phyloP scores from a whole-genome alignment of 2,113 vertebrate genomes.

The Nycticorax nycticorax region DNA sequence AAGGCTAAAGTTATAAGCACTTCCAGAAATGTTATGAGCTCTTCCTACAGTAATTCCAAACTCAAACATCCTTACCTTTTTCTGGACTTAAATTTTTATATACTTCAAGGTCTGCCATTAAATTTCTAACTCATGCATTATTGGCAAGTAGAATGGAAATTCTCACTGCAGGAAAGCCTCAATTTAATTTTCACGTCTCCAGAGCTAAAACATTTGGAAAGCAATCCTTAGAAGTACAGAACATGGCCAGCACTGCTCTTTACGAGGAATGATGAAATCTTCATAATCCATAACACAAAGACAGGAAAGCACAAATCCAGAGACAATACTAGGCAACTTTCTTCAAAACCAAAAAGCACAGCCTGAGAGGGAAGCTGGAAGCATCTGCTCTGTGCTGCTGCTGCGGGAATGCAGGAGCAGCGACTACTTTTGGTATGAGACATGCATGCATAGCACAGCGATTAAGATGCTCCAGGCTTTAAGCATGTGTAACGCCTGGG shows the following conservation, averaged over 20 bases:
- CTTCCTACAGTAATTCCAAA: background rate
- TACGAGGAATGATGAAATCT: background rate
- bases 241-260: background rate
- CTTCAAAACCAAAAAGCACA: conserved; percentile 4
- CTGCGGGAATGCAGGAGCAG: conserved; percentile 62
- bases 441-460: conserved; percentile 4
- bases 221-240: conserved; percentile 14
- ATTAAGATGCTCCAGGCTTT: conserved; percentile 37
- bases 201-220: conserved; percentile 17
- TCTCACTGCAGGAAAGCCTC: conserved; percentile 58
- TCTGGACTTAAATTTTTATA: conserved; percentile 91
- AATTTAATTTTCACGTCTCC: conserved; percentile 33
- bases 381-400: conserved; percentile 64
- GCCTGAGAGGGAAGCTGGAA: conserved; percentile 40
- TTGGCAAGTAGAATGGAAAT: conserved; percentile 57
- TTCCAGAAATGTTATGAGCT: background rate
- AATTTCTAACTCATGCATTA: conserved; percentile 72
- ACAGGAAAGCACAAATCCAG: conserved; percentile 19
- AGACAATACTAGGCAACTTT: conserved; percentile 46
- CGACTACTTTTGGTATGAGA: conserved; percentile 59
- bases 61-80: conserved; percentile 82
- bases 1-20: background rate
- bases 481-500: background rate
- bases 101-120: conserved; percentile 96
- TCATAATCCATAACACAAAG: background rate